Evolutionary conservation across 1,140 invertebrate genomes (phyloP), one percentile per base, ranked within the genome.

Genomic region (Sminthurinus signatus): DNA sequence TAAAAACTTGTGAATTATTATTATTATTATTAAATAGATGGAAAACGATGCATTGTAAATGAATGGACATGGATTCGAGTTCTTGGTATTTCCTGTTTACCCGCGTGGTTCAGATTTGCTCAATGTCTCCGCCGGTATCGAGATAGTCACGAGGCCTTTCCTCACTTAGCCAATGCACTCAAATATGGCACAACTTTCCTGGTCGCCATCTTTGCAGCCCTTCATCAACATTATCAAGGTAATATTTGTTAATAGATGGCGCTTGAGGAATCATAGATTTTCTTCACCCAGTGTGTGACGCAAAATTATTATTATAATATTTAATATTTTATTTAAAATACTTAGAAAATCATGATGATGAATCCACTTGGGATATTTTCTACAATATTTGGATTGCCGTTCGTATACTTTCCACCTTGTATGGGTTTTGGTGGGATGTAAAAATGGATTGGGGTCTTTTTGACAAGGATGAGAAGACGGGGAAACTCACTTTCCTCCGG

Each of bases 381-480:
- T 83, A 93, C 50, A 90, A 89, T 78, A 73, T 88, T 51, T 91
- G 88, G 88, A 82, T 93, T 36, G 78, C 83, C 1, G 81, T 86
- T 8, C 85, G 86, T 29, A 75, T 93, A 10, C 75, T 91, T 1
- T 90, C 85, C 57, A 90, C 91, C 0, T 82, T 85, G 50, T 96
- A 94, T 75, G 86, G 89, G 0, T 91, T 91, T 72, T 86, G 86
- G 0, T 98, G 95, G 95, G 95, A 98, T 76, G 86, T 98, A 4
- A 93, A 92, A 78, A 94, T 98, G 91, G 95, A 98, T 83, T 98
- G 95, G 95, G 95, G 96, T 14, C 78, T 98, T 17, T 87, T 97
- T 65, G 93, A 95, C 75, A 86, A 84, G 59, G 86, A 89, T 12
- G 61, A 61, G 62, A 86, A 86, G 59, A 86, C 89, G 14, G 85